Evolutionary conservation across 2,113 vertebrate genomes (phyloP).

Genomic region (Mormyrus lacerda): DNA sequence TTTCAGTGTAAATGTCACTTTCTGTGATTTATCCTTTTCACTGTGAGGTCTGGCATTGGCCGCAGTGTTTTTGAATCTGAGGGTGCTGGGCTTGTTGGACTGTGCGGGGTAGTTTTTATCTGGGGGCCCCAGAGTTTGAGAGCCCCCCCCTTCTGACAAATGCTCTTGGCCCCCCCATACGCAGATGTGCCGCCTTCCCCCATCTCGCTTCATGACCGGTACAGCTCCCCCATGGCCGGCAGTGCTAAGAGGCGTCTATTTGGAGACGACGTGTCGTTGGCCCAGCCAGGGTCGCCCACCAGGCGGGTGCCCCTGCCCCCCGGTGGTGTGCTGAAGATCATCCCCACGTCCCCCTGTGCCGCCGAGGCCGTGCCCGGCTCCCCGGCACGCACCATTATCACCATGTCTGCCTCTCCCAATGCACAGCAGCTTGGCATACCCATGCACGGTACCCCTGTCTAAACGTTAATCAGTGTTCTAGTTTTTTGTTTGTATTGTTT

Average conservation of each 20-base stretch:
- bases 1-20: neutral
- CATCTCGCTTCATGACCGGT: conserved; percentile 84
- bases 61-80: neutral
- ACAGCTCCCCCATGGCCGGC: conserved; percentile 87
- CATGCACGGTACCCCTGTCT: conserved; percentile 64
- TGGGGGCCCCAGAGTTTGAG: neutral
- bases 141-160: neutral
- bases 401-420: conserved; percentile 49
- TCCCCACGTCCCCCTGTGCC: conserved; percentile 36
- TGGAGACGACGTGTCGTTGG: conserved; percentile 66
- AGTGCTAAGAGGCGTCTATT: conserved; percentile 91
- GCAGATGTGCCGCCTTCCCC: conserved; percentile 73
- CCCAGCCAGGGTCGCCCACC: conserved; percentile 48
- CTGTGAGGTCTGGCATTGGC: neutral
- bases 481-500: too few relatives aligned
- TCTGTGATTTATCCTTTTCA: neutral
- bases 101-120: neutral
- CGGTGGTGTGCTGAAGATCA: conserved; percentile 58
- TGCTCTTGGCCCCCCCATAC: neutral
- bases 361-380: conserved; percentile 52
- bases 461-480: neutral
- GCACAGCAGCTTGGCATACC: conserved; percentile 74
- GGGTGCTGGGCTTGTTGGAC: neutral
- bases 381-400: conserved; percentile 67
- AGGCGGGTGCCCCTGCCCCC: conserved; percentile 54